These are phyloP conservation scores for Drosophila subsilvestris DNA, from an alignment of 2,888 invertebrate genomes.

Conservation along the genomic window DNA sequence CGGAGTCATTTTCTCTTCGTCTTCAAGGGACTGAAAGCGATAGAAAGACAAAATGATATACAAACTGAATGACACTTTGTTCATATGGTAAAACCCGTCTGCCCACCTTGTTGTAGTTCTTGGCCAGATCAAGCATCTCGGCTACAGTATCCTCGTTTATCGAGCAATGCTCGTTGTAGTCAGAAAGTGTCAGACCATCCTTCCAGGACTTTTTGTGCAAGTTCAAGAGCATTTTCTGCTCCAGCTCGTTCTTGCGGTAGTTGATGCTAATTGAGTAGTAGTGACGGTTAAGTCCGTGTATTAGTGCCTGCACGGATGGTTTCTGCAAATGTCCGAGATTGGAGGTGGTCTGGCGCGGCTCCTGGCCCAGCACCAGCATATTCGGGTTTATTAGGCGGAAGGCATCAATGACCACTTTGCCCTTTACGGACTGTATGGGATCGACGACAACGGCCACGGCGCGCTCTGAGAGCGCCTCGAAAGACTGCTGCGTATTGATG, in stretches of 20 bases:
- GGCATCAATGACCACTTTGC: constrained; percentile 99
- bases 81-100: not conserved
- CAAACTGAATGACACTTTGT: not conserved
- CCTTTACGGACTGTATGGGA: constrained; percentile 99
- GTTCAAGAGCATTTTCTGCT: constrained; percentile 99
- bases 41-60: not conserved
- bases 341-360: constrained; percentile 99
- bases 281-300: constrained; percentile 99
- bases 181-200: constrained; percentile 95
- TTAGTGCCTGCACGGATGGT: constrained; percentile 99
- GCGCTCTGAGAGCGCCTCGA: constrained; percentile 98
- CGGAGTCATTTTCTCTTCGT: constrained; percentile 99
- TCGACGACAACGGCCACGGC: constrained; percentile 99
- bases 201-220: constrained; percentile 99
- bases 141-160: constrained; percentile 97
- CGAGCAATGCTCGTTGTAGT: constrained; percentile 96
- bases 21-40: constrained; percentile 90
- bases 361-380: constrained; percentile 99
- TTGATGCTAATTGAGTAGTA: constrained; percentile 99
- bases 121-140: constrained; percentile 98
- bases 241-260: constrained; percentile 99
- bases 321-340: constrained; percentile 99
- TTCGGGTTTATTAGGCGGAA: constrained; percentile 99
- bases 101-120: constrained; percentile 94
- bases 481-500: constrained; percentile 99